Evolutionary conservation across 2,888 invertebrate species (phyloP), one percentile per base, ranked within the genome.

Genomic region (Ommatoiulus sabulosus): DNA sequence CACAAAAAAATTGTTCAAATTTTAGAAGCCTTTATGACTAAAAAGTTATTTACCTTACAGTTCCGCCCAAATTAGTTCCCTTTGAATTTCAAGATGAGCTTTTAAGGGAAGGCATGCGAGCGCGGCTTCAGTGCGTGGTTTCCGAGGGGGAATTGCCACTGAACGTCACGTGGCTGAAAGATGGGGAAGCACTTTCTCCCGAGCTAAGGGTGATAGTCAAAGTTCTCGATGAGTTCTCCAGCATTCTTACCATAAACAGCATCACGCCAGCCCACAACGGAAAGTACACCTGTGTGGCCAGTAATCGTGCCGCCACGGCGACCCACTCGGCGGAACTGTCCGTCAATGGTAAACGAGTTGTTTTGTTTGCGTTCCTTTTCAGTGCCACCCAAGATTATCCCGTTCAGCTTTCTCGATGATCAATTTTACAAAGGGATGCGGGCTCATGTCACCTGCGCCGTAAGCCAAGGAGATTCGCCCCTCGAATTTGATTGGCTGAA

Each of bases 121-220:
- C 89, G 80, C 52, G 89, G 85, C 89, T 89, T 44, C 89, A 89
- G 87, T 89, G 89, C 87, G 89, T 90, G 43, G 89, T 91, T 48
- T 89, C 89, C 84, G 90, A 91, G 84, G 91, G 93, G 17, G 93
- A 93, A 90, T 90, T 92, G 86, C 93, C 93, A 57, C 91, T 93
- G 91, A 94, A 94, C 91, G 95, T 96, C 91, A 93, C 94, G 89
- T 96, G 96, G 96, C 94, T 94, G 90, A 94, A 96, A 90, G 95
- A 96, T 91, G 94, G 89, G 6, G 63, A 72, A 44, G 63, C 87
- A 20, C 24, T 89, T 86, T 87, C 89, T 43, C 52, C 85, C 80
- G 63, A 89, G 4, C 44, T 87, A 46, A 63, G 87, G 15, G 87
- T 89, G 20, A 24, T 72, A n/a, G 89, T 89, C 86, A 43, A 87